Percentiles rank a stretch among this genome's conserved stretches.
phyloP scores from a whole-genome alignment of 2,797 vertebrate species.

The Synaphobranchus kaupii region DNA sequence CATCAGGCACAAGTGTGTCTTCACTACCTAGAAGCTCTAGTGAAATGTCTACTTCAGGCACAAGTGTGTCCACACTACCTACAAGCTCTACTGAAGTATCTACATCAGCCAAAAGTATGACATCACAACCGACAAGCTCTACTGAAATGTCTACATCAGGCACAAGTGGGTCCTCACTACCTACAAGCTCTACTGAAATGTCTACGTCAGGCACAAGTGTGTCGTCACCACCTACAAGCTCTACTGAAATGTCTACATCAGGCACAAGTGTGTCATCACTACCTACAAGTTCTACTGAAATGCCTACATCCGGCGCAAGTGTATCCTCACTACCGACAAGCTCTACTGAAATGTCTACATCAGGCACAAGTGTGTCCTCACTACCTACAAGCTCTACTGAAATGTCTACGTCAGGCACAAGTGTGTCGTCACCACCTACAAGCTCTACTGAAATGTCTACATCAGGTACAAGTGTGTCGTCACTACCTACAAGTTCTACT shows the following conservation, averaged over 20 bases:
- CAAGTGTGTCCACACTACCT: neutral
- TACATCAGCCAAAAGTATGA: neutral
- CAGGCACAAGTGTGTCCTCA: too few relatives aligned
- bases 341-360: too few relatives aligned
- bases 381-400: too few relatives aligned
- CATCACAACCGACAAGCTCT: neutral
- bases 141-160: neutral
- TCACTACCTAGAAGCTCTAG: neutral
- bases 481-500: neutral
- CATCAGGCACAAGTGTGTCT: neutral
- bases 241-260: neutral
- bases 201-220: neutral
- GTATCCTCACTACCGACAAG: too few relatives aligned
- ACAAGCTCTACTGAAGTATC: neutral
- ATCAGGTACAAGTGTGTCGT: too few relatives aligned
- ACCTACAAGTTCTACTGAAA: neutral
- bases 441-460: too few relatives aligned
- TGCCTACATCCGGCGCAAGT: too few relatives aligned
- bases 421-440: neutral
- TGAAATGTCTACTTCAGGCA: neutral
- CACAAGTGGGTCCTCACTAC: neutral
- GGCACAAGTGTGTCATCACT: neutral
- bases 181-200: neutral
- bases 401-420: neutral
- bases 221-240: neutral